These are phyloP conservation scores for Willowsia nigromaculata DNA, from an alignment of 2,888 invertebrate genomes.

Conservation along the genomic window DNA sequence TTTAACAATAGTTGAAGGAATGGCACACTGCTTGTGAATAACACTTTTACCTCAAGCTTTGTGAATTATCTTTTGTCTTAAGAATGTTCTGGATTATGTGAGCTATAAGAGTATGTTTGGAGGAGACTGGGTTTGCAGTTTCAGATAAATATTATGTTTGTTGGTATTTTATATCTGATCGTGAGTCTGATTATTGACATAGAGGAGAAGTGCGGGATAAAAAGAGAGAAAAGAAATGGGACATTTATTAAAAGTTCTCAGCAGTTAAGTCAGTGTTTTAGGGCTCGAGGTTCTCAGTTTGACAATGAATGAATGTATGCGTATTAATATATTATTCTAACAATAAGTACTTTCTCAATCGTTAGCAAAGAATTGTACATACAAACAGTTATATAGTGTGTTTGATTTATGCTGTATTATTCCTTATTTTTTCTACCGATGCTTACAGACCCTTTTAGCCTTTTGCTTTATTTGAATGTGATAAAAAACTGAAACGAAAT, in stretches of 20 bases:
- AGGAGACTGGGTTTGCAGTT: too few relatives aligned
- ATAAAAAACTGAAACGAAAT: conserved; percentile 22
- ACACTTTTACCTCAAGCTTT: too few relatives aligned
- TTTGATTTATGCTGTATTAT: conserved; percentile 19
- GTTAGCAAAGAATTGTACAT: neutral
- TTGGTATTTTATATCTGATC: too few relatives aligned
- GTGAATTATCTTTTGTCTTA: too few relatives aligned
- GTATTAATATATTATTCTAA: neutral
- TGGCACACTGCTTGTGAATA: too few relatives aligned
- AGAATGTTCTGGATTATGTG: too few relatives aligned
- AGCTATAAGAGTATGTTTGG: too few relatives aligned
- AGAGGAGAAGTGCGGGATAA: neutral
- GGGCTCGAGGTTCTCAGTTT: conserved; percentile 6
- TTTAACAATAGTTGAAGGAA: too few relatives aligned
- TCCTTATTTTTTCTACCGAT: conserved; percentile 31
- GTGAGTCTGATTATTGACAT: neutral
- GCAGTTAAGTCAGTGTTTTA: neutral
- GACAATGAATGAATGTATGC: neutral
- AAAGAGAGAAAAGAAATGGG: neutral
- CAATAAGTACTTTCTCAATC: neutral
- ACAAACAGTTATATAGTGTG: neutral
- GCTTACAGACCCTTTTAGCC: conserved; percentile 14
- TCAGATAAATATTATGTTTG: too few relatives aligned
- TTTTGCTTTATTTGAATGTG: conserved; percentile 43
- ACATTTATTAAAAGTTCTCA: neutral